Evolutionary conservation across 2,888 invertebrate species (phyloP).

Genomic region (Agrotis puta): DNA sequence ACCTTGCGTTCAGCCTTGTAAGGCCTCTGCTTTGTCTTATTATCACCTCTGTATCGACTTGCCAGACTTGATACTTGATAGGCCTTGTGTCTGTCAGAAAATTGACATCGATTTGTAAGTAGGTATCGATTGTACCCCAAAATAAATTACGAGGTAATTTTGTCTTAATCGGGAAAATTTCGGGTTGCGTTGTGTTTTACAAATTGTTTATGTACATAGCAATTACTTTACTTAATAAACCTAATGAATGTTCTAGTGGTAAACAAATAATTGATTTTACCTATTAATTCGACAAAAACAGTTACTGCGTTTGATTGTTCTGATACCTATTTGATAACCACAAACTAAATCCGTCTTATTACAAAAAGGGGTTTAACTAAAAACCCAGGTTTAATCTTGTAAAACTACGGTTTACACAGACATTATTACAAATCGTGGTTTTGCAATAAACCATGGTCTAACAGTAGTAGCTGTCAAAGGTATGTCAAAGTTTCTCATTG

Average conservation of each 20-base stretch:
- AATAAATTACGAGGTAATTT: not conserved
- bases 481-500: too few relatives aligned
- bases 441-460: too few relatives aligned
- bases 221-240: too few relatives aligned
- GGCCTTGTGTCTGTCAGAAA: not conserved
- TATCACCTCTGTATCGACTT: constrained; percentile 71
- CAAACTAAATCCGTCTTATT: too few relatives aligned
- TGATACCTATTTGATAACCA: constrained; percentile 11
- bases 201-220: not conserved
- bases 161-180: not conserved
- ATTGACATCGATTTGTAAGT: not conserved
- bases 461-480: too few relatives aligned
- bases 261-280: too few relatives aligned
- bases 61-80: constrained; percentile 78
- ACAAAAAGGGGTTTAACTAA: too few relatives aligned
- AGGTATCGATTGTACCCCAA: not conserved
- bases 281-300: too few relatives aligned
- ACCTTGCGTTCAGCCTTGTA: constrained; percentile 85
- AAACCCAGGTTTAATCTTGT: too few relatives aligned
- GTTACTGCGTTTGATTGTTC: not conserved
- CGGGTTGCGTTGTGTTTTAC: not conserved
- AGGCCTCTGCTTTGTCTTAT: constrained; percentile 85
- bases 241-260: not conserved
- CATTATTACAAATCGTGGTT: too few relatives aligned
- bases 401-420: too few relatives aligned